phyloP scores from a whole-genome alignment of 2,113 vertebrate species.

The Sapajus apella region DNA sequence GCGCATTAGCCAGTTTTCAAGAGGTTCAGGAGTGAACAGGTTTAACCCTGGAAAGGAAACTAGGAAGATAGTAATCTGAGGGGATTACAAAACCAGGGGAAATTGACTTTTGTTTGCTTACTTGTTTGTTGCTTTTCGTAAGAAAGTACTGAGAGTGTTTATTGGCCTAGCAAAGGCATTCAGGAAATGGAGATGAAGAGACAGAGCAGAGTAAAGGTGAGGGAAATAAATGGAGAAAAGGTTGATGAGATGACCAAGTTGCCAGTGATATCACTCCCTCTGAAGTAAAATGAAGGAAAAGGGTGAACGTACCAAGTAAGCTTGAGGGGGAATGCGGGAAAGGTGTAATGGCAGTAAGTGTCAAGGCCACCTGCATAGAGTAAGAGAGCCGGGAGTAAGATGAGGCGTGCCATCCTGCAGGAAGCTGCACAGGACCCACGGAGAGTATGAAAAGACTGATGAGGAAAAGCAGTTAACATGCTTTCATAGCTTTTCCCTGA shows the following conservation, averaged over 20 bases:
- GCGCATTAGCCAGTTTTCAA: background rate
- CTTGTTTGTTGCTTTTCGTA: background rate
- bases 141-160: background rate
- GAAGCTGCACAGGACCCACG: background rate
- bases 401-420: background rate
- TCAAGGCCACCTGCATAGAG: background rate
- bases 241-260: background rate
- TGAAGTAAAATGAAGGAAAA: background rate
- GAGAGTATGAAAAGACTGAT: background rate
- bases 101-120: conserved; percentile 1
- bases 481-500: background rate
- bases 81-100: background rate
- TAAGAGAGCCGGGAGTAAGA: background rate
- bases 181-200: background rate
- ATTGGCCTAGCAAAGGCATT: background rate
- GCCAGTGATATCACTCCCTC: background rate
- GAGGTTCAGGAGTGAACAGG: background rate
- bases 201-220: background rate
- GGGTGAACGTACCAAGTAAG: background rate
- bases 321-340: background rate
- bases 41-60: background rate
- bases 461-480: background rate
- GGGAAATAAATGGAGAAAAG: background rate
- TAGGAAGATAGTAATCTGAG: background rate
- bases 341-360: background rate